phyloP scores from a whole-genome alignment of 2,888 invertebrate genomes.

The Pyrrhia umbra region DNA sequence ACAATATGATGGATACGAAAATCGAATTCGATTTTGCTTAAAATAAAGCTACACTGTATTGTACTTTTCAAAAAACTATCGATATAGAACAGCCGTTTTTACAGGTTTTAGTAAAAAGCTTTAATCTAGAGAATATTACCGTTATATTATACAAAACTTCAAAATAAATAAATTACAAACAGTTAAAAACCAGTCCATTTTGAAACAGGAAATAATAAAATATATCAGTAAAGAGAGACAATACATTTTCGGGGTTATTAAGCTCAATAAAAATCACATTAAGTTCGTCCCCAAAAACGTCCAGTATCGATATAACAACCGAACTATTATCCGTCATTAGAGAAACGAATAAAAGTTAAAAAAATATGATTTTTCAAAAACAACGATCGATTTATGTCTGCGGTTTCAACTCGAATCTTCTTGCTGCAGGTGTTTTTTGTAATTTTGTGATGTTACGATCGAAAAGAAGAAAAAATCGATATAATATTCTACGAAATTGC shows the following conservation, averaged over 20 bases:
- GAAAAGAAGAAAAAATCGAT: conserved; percentile 38
- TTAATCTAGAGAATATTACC: background rate
- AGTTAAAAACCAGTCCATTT: conserved; percentile 14
- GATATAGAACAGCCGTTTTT: background rate
- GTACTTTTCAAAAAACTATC: background rate
- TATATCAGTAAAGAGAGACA: conserved; percentile 23
- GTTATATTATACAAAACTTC: background rate
- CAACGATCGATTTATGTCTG: conserved; percentile 76
- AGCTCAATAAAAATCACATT: conserved; percentile 60
- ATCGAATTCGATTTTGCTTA: conserved; percentile 20
- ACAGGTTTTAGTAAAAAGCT: background rate
- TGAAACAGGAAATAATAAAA: conserved; percentile 38
- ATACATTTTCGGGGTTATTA: conserved; percentile 57
- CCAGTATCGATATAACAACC: conserved; percentile 63
- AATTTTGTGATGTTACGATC: conserved; percentile 54
- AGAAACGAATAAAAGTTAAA: conserved; percentile 74
- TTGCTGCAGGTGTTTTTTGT: conserved; percentile 71
- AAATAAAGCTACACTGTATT: conserved; percentile 8
- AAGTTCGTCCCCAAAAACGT: conserved; percentile 63
- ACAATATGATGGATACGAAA: background rate
- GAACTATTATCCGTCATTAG: conserved; percentile 74
- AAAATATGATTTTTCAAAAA: conserved; percentile 74
- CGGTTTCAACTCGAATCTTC: conserved; percentile 71
- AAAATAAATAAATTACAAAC: background rate
- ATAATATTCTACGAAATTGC: conserved; percentile 42